phyloP scores from a whole-genome alignment of 2,797 vertebrate genomes.

The Coendou prehensilis region DNA sequence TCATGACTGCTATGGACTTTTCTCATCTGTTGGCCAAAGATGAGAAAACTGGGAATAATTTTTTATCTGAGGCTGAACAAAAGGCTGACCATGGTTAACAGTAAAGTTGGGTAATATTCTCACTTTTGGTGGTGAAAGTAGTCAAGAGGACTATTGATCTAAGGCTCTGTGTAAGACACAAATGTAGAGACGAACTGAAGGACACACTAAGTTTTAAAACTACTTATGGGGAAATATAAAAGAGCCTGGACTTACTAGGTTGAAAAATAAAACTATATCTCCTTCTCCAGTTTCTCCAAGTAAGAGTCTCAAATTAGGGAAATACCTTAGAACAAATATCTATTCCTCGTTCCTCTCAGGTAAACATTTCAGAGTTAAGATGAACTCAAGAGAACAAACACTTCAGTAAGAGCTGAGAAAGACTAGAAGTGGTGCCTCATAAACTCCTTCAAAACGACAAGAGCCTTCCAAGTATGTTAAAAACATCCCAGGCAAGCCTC shows the following conservation, averaged over 20 bases:
- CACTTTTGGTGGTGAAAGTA: neutral
- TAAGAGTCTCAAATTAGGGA: neutral
- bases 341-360: neutral
- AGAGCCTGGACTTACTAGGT: neutral
- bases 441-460: neutral
- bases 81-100: neutral
- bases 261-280: conserved; percentile 9
- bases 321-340: neutral
- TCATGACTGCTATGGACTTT: neutral
- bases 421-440: neutral
- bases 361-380: conserved; percentile 17
- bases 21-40: neutral
- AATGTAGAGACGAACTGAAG: neutral
- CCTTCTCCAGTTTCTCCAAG: neutral
- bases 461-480: neutral
- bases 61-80: neutral
- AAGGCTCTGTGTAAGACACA: neutral
- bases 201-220: neutral
- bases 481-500: neutral
- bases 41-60: neutral
- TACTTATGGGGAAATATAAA: neutral
- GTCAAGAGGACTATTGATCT: neutral
- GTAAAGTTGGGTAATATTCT: neutral
- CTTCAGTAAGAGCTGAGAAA: neutral
- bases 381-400: neutral